Conservation (phyloP, 2,113 vertebrate genomes). For the Hemibagrus wyckioides region DNA sequence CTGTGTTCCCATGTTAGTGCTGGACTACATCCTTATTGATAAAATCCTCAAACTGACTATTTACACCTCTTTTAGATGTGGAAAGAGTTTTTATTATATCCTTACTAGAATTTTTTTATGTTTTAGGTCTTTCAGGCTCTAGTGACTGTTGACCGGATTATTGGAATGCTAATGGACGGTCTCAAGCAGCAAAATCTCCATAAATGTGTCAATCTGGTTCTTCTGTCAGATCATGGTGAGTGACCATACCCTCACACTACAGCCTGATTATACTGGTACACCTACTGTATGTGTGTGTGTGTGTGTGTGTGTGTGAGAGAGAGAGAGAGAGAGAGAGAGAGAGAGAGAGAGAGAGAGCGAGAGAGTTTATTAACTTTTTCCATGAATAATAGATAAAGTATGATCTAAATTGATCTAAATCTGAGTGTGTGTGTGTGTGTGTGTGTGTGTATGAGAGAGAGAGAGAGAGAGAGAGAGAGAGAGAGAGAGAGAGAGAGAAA, state of each 20-base stretch:
- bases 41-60: not conserved
- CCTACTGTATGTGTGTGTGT: not conserved
- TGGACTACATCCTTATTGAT: not conserved
- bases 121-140: constrained; percentile 81
- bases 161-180: constrained; percentile 89
- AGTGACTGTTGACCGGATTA: constrained; percentile 73
- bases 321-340: not conserved
- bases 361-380: not conserved
- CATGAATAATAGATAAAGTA: not conserved
- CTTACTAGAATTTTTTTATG: not conserved
- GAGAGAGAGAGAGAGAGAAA: too few species aligned
- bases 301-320: too few species aligned
- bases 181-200: constrained; percentile 81
- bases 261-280: not conserved
- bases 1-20: not conserved
- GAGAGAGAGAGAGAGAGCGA: too few species aligned
- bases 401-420: not conserved
- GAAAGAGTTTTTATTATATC: not conserved
- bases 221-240: constrained; percentile 92
- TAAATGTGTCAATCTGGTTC: constrained; percentile 86
- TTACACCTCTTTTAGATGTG: too few species aligned
- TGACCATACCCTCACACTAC: not conserved
- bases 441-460: too few species aligned
- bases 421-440: too few species aligned
- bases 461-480: too few species aligned